These are phyloP conservation scores for Cataglyphis rosenhaueri DNA, from an alignment of 2,888 invertebrate species.

Conservation along the genomic window DNA sequence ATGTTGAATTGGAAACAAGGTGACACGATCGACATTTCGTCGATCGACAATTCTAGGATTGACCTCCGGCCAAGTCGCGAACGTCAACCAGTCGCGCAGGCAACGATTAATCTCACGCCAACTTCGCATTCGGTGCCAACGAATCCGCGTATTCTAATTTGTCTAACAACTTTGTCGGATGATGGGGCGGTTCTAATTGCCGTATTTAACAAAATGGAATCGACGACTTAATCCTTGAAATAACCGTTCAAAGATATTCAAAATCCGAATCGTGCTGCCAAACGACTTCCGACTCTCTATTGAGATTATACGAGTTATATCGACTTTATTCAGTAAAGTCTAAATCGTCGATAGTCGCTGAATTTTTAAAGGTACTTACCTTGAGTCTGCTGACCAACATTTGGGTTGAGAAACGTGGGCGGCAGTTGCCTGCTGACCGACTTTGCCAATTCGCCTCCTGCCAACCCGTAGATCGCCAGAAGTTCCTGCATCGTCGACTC, in stretches of 20 bases:
- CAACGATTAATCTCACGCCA: slow-evolving; percentile 57
- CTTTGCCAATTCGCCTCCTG: slow-evolving; percentile 85
- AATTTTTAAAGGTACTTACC: slow-evolving; percentile 70
- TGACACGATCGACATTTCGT: slow-evolving; percentile 7
- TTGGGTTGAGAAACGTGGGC: slow-evolving; percentile 84
- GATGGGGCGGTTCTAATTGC: slow-evolving; percentile 59
- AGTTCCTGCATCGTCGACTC: slow-evolving; percentile 87
- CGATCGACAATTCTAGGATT: slow-evolving; percentile 47
- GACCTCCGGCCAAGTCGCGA: slow-evolving; percentile 60
- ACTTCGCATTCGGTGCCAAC: slow-evolving; percentile 64
- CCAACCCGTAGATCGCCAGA: slow-evolving; percentile 86
- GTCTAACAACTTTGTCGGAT: slow-evolving; percentile 59
- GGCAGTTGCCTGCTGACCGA: slow-evolving; percentile 84
- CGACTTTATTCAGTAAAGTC: neutral
- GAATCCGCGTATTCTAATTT: slow-evolving; percentile 55
- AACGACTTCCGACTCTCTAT: neutral
- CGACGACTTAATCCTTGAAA: neutral
- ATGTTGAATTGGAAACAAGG: neutral
- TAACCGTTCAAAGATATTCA: neutral
- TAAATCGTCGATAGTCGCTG: neutral
- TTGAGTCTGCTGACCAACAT: slow-evolving; percentile 78
- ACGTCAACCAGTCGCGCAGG: slow-evolving; percentile 43
- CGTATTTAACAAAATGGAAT: slow-evolving; percentile 7
- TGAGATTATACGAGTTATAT: neutral
- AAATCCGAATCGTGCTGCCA: neutral